Conservation (phyloP, 1,140 invertebrate genomes). For the Lordiphosa collinella region DNA sequence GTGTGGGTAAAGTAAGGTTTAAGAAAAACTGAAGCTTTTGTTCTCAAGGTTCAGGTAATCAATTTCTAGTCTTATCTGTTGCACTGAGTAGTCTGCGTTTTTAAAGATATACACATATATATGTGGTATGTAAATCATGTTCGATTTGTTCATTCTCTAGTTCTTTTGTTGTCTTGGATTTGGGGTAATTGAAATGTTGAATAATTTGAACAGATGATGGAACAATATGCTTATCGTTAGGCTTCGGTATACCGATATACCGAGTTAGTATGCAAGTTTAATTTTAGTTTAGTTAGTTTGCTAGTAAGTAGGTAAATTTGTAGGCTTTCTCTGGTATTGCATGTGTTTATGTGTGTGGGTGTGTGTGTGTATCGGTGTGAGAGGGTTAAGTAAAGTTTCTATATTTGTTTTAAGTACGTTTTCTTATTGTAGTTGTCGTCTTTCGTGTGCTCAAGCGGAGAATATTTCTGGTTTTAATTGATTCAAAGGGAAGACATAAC, state of each 20-base stretch:
- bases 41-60: slow-evolving; percentile 76
- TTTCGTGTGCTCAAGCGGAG: neutral
- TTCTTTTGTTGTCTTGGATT: neutral
- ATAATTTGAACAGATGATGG: too few relatives aligned
- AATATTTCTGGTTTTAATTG: slow-evolving; percentile 48
- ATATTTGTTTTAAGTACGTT: slow-evolving; percentile 1
- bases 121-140: slow-evolving; percentile 21
- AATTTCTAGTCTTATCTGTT: slow-evolving; percentile 78
- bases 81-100: slow-evolving; percentile 74
- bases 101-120: slow-evolving; percentile 23
- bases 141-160: slow-evolving; percentile 7
- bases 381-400: slow-evolving; percentile 20
- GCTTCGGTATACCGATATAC: too few relatives aligned
- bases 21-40: slow-evolving; percentile 72
- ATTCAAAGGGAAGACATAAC: slow-evolving; percentile 76
- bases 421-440: slow-evolving; percentile 34
- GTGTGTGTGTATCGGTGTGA: slow-evolving; percentile 15
- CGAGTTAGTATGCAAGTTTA: too few relatives aligned
- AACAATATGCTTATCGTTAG: too few relatives aligned
- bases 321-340: slow-evolving; percentile 29
- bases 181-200: too few relatives aligned
- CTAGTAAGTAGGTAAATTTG: slow-evolving; percentile 54
- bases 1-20: slow-evolving; percentile 40
- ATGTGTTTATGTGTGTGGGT: slow-evolving; percentile 18
- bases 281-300: slow-evolving; percentile 14